Base-by-base conservation (phyloP, 2,888 invertebrate species). In the Rambutsinella grinnellia region DNA sequence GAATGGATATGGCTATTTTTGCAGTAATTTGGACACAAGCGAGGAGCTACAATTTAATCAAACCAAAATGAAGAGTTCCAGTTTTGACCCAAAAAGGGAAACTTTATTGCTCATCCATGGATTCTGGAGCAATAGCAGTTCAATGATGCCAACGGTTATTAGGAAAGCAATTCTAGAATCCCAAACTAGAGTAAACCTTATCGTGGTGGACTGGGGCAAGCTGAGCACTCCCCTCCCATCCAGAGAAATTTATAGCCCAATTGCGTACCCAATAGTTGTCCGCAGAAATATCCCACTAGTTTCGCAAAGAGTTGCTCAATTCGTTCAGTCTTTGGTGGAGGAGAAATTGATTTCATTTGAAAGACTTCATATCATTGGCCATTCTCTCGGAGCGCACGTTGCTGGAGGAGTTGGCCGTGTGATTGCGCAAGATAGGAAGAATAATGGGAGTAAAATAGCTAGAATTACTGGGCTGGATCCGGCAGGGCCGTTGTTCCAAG, bases 101-200 rank as follows among this genome's bases (percentile, higher is more conserved):
- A 76, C 70, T 6, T 53, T 71, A 17, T 70, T 76, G 10, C 19
- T 79, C 46, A 60, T 79, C 23, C 75, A 76, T 19, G 79, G 79
- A 3, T 79, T 79, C 49, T 47, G 70, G 62, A 66, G 56, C 13
- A 71, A 76, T 47, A 44, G 66, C 5, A 26, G 28, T n/a, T 66
- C 70, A 26, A 67, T 44, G 3, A 79, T 70, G 76, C 66, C 75
- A 1, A 19, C 23, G 15, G 46, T 28, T 1, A 46, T 79, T 3
- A 79, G 76, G 28, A 71, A 71, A 76, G 71, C 63, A 1, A 72
- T 61, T 54, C 24, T 78, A 27, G 27, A 62, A 27, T n/a, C n/a
- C n/a, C n/a, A n/a, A n/a, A n/a, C n/a, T n/a, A n/a, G n/a, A n/a
- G n/a, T n/a, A n/a, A n/a, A 78, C 63, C 47, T 68, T 8, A 56